Base-by-base conservation (phyloP, 1,140 invertebrate genomes). In the Trachymyrmex septentrionalis region DNA sequence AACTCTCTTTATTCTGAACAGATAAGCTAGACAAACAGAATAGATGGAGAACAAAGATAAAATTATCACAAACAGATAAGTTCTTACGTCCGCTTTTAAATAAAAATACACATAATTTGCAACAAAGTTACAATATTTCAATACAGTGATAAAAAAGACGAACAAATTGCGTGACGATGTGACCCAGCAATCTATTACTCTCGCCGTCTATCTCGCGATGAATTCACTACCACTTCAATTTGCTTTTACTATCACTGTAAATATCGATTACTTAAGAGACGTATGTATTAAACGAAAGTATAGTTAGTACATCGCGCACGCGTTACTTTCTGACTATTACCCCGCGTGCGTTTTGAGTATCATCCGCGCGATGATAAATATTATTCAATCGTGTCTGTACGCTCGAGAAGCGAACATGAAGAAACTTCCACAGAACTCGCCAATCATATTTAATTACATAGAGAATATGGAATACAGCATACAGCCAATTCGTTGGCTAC, bases 401-500 rank as follows among this genome's bases (percentile, higher is more conserved):
- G 19, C 21, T 61, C 34, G 38, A 9, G n/a, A 84, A 61, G 57
- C 14, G 2, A 84, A 61, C 69, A 84, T 73, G 80, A 84, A 48
- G 55, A 61, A 44, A 12, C 21, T 19, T 10, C 5, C 34, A 9
- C 69, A 30, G 9, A 44, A 61, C 7, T 7, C 63, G 57, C 21
- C 2, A 2, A 69, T 82, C 30, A 82, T 66, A 75, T n/a, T 87
- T 5, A 72, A 61, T 0, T 84, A 78, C 10, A 30, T 69, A 7
- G 53, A 85, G n/a, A 34, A 81, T 27, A 38, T 30, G 61, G 30
- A 87, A 1, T 87, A 89, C 71, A 81, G 50, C 24, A 76, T 88
- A 53, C 16, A 59, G 30, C 24, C 87, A 1, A 87, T 80, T 59
- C 82, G 88, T 6, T 91, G 89, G 91, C 48, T 87, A 1, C 30